Evolutionary conservation across 2,797 vertebrate genomes (phyloP).

Genomic region (Sebastes iracundus): DNA sequence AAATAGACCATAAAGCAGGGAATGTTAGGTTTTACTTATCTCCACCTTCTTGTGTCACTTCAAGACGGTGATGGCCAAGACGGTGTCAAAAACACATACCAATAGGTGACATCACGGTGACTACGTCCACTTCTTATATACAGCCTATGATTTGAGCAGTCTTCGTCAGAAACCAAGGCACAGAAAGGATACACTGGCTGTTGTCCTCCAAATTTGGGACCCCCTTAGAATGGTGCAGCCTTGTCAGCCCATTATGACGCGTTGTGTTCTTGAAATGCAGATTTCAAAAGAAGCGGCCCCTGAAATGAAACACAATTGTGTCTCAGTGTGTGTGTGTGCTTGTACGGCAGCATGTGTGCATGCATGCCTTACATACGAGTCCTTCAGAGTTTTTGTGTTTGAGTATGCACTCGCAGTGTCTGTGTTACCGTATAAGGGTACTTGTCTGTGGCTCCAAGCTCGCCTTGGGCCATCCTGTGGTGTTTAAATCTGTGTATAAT

Average conservation of each 20-base stretch:
- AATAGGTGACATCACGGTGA: no score
- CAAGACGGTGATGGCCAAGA: no score
- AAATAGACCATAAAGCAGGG: no score
- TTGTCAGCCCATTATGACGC: neutral
- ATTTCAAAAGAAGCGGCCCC: constrained; percentile 31
- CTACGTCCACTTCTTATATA: no score
- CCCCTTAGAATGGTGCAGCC: neutral
- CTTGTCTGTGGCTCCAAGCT: constrained; percentile 63
- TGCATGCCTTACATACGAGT: constrained; percentile 17
- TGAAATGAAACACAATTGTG: constrained; percentile 28
- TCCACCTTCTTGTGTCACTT: no score
- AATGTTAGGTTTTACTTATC: no score
- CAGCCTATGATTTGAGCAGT: neutral
- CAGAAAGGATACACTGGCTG: neutral
- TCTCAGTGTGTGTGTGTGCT: constrained; percentile 6
- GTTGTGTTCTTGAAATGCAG: constrained; percentile 18
- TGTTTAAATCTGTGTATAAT: constrained; percentile 74
- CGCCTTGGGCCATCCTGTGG: constrained; percentile 68
- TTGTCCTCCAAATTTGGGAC: neutral
- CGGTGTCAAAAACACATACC: no score
- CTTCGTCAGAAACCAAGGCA: neutral
- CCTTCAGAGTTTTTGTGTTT: constrained; percentile 43
- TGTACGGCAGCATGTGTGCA: constrained; percentile 4
- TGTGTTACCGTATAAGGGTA: constrained; percentile 46
- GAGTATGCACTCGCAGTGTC: constrained; percentile 39